Base-by-base conservation (phyloP, 2,888 invertebrate genomes). In the Leucophora obtusa region DNA sequence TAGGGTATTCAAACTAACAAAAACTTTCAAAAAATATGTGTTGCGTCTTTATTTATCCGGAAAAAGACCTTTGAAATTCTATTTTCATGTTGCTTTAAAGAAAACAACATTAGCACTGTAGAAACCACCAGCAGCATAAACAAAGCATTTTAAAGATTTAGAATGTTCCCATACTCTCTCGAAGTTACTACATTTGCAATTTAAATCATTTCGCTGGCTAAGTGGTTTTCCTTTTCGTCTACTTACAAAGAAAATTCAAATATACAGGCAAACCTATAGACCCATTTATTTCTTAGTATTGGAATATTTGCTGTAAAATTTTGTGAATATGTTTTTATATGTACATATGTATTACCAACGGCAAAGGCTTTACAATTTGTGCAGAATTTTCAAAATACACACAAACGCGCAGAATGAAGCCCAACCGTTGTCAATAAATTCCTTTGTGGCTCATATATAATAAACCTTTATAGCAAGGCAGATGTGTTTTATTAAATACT, bases 401-500 rank as follows among this genome's bases (percentile, higher is more conserved):
- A 54, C 53, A 76, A 77, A 66, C 60, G 18, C 43, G 54, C 14
- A 43, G 14, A 2, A 14, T 43, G 14, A 9, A 14, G 11, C 11
- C 9, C 43, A 43, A 43, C 14, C 47, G 56, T 71, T 73, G 51
- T 73, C 76, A 81, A 81, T 73, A 69, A 77, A 81, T 73, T 81
- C 80, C 73, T 50, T 73, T 81, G 80, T 70, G 80, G 50, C 69
- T 58, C 76, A 73, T 81, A 77, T 51, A 81, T 81, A 76, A 70
- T 81, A 76, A 76, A 60, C 73, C 69, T 81, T 77, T 66, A 65
- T 38, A 56, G 18, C 65, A 70, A 50, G 73, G 54, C 80, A 81
- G 72, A 65, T 81, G 80, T 81, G 73, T 81, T 81, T 80, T 80
- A 80, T 80, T 80, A 80, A 80, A 80, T 62, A 75, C 62, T 80